Conservation (phyloP, 2,888 invertebrate genomes). For the Lottia gigantea region DNA sequence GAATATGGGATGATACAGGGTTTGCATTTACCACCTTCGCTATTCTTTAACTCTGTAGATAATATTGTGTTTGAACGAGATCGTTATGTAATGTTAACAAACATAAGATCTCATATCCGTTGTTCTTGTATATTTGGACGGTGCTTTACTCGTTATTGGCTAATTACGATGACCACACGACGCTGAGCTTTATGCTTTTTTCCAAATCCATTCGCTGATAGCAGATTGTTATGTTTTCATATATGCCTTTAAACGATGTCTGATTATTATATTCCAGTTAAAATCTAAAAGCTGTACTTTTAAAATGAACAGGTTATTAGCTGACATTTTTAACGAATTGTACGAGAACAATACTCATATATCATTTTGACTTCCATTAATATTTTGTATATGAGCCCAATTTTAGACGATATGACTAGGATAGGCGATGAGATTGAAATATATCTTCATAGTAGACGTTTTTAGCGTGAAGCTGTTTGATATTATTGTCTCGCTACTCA, state of each 20-base stretch:
- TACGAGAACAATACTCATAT: neutral
- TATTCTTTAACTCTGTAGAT: neutral
- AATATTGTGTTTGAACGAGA: neutral
- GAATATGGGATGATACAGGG: neutral
- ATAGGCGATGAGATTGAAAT: no score
- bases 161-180: no score
- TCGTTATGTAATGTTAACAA: neutral
- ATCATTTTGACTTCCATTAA: neutral
- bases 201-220: no score
- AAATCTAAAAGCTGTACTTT: no score
- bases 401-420: no score
- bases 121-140: neutral
- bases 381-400: neutral
- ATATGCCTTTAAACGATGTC: no score
- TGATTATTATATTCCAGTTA: no score
- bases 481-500: no score
- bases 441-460: no score
- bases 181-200: no score
- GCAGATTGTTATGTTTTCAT: no score
- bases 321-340: conserved; percentile 5
- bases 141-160: neutral
- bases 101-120: neutral
- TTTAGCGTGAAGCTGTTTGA: no score
- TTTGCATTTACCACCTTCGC: neutral
- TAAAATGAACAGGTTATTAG: neutral